A percentile compares a stretch with the other conserved stretches of the same genome.
Evolutionary conservation across 2,888 invertebrate species (phyloP).

Genomic region (Eurytoma adleriae): DNA sequence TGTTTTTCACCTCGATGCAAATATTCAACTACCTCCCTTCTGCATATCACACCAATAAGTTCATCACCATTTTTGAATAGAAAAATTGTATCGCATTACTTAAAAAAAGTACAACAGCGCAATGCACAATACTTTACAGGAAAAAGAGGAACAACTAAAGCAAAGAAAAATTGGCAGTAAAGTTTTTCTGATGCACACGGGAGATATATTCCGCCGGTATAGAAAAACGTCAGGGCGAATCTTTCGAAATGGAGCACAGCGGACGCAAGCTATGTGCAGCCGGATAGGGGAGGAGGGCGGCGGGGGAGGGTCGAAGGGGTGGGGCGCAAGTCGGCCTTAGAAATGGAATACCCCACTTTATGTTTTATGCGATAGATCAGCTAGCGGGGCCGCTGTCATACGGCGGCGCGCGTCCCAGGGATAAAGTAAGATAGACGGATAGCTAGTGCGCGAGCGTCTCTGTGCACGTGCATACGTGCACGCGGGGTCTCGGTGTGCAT

Average conservation of each 20-base stretch:
- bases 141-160: background rate
- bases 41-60: background rate
- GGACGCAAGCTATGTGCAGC: constrained; percentile 30
- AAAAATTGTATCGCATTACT: background rate
- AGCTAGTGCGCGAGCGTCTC: constrained; percentile 56
- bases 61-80: background rate
- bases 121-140: background rate
- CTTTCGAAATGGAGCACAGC: constrained; percentile 50
- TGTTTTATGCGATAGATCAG: constrained; percentile 76
- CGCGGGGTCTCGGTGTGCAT: constrained; percentile 54
- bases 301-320: constrained; percentile 2
- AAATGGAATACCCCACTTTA: constrained; percentile 75
- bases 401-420: constrained; percentile 70
- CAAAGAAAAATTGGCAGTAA: constrained; percentile 23
- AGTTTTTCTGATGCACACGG: constrained; percentile 29
- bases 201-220: constrained; percentile 38
- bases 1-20: background rate
- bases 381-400: constrained; percentile 72
- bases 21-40: background rate
- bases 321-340: constrained; percentile 65
- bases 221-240: constrained; percentile 52
- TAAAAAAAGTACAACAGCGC: too few relatives aligned
- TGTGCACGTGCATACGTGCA: constrained; percentile 29
- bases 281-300: background rate
- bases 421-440: constrained; percentile 76